Percentiles rank a stretch among this genome's conserved stretches.
phyloP scores from a whole-genome alignment of 2,888 invertebrate species.

The Habrosyne pyritoides region DNA sequence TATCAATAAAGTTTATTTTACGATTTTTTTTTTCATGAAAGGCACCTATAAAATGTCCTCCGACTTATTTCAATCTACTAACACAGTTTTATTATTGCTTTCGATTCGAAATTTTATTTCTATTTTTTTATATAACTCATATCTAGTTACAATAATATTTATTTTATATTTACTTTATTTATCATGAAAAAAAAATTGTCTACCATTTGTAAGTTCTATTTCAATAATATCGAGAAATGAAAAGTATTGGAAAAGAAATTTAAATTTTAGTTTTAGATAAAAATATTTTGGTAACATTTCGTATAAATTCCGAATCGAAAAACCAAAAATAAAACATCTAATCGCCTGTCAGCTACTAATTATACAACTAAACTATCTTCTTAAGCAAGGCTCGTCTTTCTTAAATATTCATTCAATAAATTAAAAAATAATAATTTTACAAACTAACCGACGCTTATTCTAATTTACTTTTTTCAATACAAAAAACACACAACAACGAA shows the following conservation, averaged over 20 bases:
- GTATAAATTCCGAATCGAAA: conserved; percentile 33
- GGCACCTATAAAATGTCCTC: conserved; percentile 80
- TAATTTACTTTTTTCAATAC: conserved; percentile 67
- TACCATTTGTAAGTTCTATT: background rate
- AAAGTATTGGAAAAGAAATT: no score
- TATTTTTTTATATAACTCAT: conserved; percentile 15
- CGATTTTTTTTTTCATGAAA: conserved; percentile 69
- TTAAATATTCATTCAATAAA: conserved; percentile 79
- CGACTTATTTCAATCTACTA: conserved; percentile 69
- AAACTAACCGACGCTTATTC: conserved; percentile 69
- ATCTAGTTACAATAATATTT: background rate
- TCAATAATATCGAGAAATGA: background rate
- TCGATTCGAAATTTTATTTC: conserved; percentile 48
- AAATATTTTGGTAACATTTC: conserved; percentile 21
- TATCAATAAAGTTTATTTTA: conserved; percentile 63
- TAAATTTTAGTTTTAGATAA: conserved; percentile 14
- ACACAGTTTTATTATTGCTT: conserved; percentile 56
- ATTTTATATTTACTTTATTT: background rate
- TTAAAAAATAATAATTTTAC: conserved; percentile 63
- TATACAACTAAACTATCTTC: conserved; percentile 75
- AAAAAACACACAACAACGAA: conserved; percentile 81
- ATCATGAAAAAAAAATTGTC: background rate
- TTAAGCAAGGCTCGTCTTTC: conserved; percentile 83
- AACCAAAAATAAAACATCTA: conserved; percentile 52
- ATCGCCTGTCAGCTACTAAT: conserved; percentile 60